Percentiles rank a stretch among this genome's conserved stretches.
Conservation (phyloP, 1,140 invertebrate species). For the Drosophila malerkotliana region DNA sequence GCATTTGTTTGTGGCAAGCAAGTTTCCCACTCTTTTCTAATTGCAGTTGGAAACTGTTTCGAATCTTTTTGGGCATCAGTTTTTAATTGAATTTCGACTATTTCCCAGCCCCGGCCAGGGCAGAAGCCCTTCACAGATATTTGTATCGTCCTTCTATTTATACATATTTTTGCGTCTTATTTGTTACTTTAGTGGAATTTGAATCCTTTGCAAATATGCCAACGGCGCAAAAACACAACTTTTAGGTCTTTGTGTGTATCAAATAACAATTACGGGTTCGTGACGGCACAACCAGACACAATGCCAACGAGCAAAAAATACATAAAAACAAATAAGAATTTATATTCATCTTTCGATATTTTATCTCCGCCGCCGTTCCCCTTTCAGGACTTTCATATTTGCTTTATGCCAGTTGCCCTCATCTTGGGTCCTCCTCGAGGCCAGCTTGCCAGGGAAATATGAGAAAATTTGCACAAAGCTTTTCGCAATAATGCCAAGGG, state of each 20-base stretch:
- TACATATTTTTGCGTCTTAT: neutral
- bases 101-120: slow-evolving; percentile 9
- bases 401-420: slow-evolving; percentile 34
- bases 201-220: slow-evolving; percentile 21
- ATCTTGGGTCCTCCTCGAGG: slow-evolving; percentile 28
- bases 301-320: neutral
- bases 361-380: neutral
- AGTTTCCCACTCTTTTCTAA: slow-evolving; percentile 19
- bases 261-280: slow-evolving; percentile 39
- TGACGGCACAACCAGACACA: neutral
- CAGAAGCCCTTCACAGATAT: neutral
- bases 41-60: slow-evolving; percentile 45
- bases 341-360: slow-evolving; percentile 4
- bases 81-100: slow-evolving; percentile 46
- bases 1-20: slow-evolving; percentile 15
- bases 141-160: neutral
- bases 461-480: slow-evolving; percentile 51
- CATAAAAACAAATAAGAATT: slow-evolving; percentile 39
- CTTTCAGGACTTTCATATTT: slow-evolving; percentile 41
- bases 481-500: slow-evolving; percentile 42
- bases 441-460: slow-evolving; percentile 31
- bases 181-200: neutral
- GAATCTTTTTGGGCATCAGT: slow-evolving; percentile 23
- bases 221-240: slow-evolving; percentile 34
- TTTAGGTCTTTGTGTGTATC: slow-evolving; percentile 35